Base-by-base conservation (phyloP, 2,888 invertebrate species). In the Prenolepis imparis region DNA sequence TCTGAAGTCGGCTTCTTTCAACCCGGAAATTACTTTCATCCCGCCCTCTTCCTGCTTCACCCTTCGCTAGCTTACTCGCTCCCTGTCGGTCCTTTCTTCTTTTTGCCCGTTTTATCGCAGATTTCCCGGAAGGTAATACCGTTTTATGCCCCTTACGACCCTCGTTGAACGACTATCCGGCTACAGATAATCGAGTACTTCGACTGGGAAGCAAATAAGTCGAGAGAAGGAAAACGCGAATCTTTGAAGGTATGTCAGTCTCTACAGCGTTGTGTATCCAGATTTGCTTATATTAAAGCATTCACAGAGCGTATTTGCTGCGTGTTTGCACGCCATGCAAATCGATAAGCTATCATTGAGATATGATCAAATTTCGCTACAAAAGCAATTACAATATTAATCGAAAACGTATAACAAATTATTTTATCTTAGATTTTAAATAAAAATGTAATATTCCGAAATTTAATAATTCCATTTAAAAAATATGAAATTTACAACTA, bases 21-120 rank as follows among this genome's bases (percentile, higher is more conserved):
- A 82, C 74, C 92, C 92, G 92, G 92, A 92, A 92, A 92, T 92
- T 92, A 92, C 92, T 92, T 92, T 84, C 86, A 92, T 87, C 87
- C 87, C 87, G 85, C 88, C 87, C 89, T 77, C 88, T 88, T 88
- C 86, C 87, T 83, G 86, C 84, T 81, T 59, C 78, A 80, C 83
- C 74, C 77, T 59, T 32, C 67, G n/a, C 48, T 36, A n/a, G 36
- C 64, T 55, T 70, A 59, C 61, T 64, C 75, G 66, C 78, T 64
- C 80, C 73, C 59, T 57, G 78, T 52, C 74, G 84, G 68, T 74
- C 80, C 74, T 39, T 67, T 85, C 74, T 80, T 61, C 80, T 85
- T 83, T 84, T 78, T 85, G 68, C 73, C 74, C 82, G 74, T 83
- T 78, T 80, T 80, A 80, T 80, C 72, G 72, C 44, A 68, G 87